Evolutionary conservation across 2,888 invertebrate genomes (phyloP), one percentile per base, ranked within the genome.

Genomic region (Leptinotarsa haldemani): DNA sequence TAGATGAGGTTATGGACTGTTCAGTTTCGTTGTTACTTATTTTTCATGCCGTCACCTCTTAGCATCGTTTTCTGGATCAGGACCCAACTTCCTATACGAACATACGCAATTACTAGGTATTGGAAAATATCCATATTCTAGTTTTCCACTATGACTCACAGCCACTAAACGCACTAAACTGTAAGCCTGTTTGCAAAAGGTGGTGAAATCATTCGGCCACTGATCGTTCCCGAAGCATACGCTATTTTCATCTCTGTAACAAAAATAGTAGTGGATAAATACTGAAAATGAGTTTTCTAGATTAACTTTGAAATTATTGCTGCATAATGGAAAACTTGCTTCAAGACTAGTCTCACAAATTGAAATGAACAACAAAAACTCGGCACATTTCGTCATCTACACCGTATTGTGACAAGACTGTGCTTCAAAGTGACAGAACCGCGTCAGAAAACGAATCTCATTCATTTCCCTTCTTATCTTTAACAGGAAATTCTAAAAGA

Each of bases 81-180:
- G 58, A 15, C n/a, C 58, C 58, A 58, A 13, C 58, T 66, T 77
- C 22, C 20, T 65, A 50, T 77, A 77, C 1, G 77, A 73, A 47
- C 77, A 77, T 13, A 74, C 73, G 40, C 77, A 77, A 20, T 65
- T 74, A 25, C 77, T 77, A 2, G 77, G 77, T 30, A 77, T 73
- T 4, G 77, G 74, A 40, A 77, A 77, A 66, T 71, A 71, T 30
- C 69, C 74, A 50, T 77, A 77, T 64, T 77, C 74, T 46, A 77
- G 25, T 69, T 77, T 73, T 47, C 77, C 77, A n/a, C 63, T 50
- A 16, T 74, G 69, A 18, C 48, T 71, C 15, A 77, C 53, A n/a
- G 73, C 56, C 12, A 77, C 66, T n/a, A 77, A 66, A 46, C 77
- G 68, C 3, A 77, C 70, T 1, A 77, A 63, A 22, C 71, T 74